These are phyloP conservation scores for Chionodraco myersi DNA, from an alignment of 2,113 vertebrate genomes.

Conservation along the genomic window DNA sequence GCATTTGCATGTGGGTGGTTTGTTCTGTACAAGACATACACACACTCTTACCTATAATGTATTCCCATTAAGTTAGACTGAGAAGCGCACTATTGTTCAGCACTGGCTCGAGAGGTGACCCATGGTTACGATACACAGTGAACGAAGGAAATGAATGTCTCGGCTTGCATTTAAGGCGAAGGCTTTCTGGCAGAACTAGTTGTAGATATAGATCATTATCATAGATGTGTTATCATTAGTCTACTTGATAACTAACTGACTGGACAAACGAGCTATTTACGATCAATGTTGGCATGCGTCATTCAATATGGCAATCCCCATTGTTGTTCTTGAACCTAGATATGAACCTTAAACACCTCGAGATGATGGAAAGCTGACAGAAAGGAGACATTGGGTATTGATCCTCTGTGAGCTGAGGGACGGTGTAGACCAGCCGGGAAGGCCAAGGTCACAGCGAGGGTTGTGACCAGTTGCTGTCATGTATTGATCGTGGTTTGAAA, in stretches of 20 bases:
- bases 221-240: not conserved
- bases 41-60: slow-evolving; percentile 12
- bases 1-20: not conserved
- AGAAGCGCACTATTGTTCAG: slow-evolving; percentile 9
- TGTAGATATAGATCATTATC: not conserved
- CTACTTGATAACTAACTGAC: slow-evolving; percentile 14
- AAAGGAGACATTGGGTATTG: slow-evolving; percentile 45
- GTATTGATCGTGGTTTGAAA: slow-evolving; percentile 65
- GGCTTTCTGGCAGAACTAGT: not conserved
- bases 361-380: slow-evolving; percentile 25
- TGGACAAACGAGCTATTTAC: not conserved
- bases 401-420: slow-evolving; percentile 49
- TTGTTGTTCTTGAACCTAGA: slow-evolving; percentile 2
- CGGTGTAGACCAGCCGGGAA: slow-evolving; percentile 34
- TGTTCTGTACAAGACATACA: slow-evolving; percentile 19
- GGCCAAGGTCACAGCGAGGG: slow-evolving; percentile 62
- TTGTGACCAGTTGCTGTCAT: slow-evolving; percentile 36
- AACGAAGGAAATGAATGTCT: slow-evolving; percentile 13
- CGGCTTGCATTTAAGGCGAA: not conserved
- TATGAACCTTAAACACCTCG: not conserved
- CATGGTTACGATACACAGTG: not conserved
- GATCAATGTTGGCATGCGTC: not conserved
- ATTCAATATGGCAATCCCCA: not conserved
- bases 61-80: slow-evolving; percentile 13
- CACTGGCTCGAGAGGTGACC: not conserved